Percentiles rank a stretch among this genome's conserved stretches.
These are phyloP conservation scores for Pyrgus malvae DNA, from an alignment of 2,888 invertebrate genomes.

Conservation along the genomic window DNA sequence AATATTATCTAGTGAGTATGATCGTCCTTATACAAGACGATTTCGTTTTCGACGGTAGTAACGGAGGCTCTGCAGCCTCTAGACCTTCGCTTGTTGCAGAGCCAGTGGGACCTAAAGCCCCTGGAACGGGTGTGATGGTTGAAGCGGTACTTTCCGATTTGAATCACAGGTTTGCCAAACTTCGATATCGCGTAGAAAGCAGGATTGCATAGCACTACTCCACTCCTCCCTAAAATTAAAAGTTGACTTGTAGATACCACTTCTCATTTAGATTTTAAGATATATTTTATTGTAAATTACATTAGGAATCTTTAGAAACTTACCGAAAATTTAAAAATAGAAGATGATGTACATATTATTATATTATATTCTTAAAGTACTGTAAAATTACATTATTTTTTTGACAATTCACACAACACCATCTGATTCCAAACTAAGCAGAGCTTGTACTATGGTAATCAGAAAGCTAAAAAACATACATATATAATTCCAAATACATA, in stretches of 20 bases:
- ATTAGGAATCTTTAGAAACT: too few relatives aligned
- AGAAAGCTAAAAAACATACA: too few relatives aligned
- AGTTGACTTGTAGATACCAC: background rate
- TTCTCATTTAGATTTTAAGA: too few relatives aligned
- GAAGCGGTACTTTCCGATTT: constrained; percentile 44
- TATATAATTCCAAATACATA: too few relatives aligned
- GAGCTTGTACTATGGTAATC: too few relatives aligned
- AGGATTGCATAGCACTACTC: constrained; percentile 1
- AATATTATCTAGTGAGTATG: constrained; percentile 37
- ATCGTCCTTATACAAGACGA: constrained; percentile 30
- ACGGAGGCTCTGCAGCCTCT: constrained; percentile 37
- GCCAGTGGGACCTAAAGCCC: constrained; percentile 48
- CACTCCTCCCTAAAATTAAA: background rate
- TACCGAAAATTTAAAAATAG: too few relatives aligned
- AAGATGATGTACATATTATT: too few relatives aligned
- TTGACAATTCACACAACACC: too few relatives aligned
- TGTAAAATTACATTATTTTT: too few relatives aligned
- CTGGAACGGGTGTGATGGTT: constrained; percentile 44
- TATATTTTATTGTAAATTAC: too few relatives aligned
- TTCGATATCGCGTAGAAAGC: constrained; percentile 36
- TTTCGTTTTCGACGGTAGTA: constrained; percentile 34
- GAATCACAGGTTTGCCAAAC: constrained; percentile 44
- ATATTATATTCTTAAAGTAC: too few relatives aligned
- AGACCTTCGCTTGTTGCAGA: constrained; percentile 40
- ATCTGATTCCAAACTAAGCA: too few relatives aligned